Base-by-base conservation (phyloP, 2,113 vertebrate genomes). In the Pitta sordida region DNA sequence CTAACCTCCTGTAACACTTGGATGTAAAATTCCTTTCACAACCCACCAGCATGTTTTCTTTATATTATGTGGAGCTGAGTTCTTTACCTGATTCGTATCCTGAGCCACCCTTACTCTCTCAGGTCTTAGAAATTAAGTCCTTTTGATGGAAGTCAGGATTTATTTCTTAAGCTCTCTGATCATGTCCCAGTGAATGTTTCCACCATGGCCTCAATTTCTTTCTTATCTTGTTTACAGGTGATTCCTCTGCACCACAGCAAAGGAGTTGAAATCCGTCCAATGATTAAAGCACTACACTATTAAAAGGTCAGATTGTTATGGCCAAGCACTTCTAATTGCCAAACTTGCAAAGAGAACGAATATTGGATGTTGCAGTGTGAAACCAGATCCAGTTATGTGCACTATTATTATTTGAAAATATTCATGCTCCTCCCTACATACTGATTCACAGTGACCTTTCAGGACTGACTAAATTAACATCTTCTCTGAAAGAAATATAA, bases 161-260 rank as follows among this genome's bases (percentile, higher is more conserved):
- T 88, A 78, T 36, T 84, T 93, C 68, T 86, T 86, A 88, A 86
- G 59, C 30, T 67, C 91, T 83, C 60, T 81, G 76, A 73, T 88
- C 19, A 1, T 29, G 36, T 55, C 67, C 13, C 44, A 67, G 32
- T 43, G 27, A 82, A 70, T 32, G 39, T 41, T 91, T 91, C 83
- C 55, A 93, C 15, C 21, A 59, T 55, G 39, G 34, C 51, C 46
- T 86, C 46, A 41, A 51, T 90, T 88, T 84, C 46, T 63, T 93
- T 75, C 83, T 79, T 90, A 73, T 62, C 63, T 46, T 80, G 46
- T 83, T 85, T 88, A 90, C 46, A 77, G 55, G 34, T 77, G 46
- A 80, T 74, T 65, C 55, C 30, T 77, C 52, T 26, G 21, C 29
- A 85, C 22, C 56, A 69, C 3, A 82, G 58, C 15, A 62, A 75